Evolutionary conservation across 37 sponge, comb jelly and placozoan genomes (phyloP).

Genomic region (Agelas oroides): DNA sequence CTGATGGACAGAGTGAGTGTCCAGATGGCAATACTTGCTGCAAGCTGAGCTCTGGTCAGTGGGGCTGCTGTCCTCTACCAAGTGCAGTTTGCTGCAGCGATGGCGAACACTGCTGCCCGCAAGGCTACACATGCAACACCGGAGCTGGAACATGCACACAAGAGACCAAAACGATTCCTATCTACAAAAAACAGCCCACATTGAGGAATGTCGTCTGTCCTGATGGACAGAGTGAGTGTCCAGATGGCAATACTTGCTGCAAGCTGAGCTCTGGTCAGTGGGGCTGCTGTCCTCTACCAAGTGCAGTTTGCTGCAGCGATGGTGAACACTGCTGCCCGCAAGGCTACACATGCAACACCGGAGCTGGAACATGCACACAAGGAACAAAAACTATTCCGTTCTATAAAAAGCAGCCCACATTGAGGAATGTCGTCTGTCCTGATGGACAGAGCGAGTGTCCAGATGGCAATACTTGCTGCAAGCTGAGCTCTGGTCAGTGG

Average conservation of each 20-base stretch:
- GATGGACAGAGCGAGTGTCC: constrained; percentile 66
- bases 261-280: constrained; percentile 36
- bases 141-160: constrained; percentile 54
- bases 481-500: constrained; percentile 39
- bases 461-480: constrained; percentile 81
- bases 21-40: constrained; percentile 81
- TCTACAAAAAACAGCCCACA: not conserved
- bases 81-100: constrained; percentile 85
- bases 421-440: constrained; percentile 48
- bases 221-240: constrained; percentile 55
- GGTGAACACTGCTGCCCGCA: constrained; percentile 74
- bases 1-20: constrained; percentile 57
- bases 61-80: constrained; percentile 81
- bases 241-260: constrained; percentile 76
- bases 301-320: constrained; percentile 62
- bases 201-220: not conserved
- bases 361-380: constrained; percentile 49
- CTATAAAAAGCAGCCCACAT: not conserved
- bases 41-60: constrained; percentile 36
- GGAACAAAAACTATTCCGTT: not conserved
- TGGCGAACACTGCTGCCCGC: constrained; percentile 80
- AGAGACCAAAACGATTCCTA: not conserved
- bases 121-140: constrained; percentile 66
- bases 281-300: constrained; percentile 77
- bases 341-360: constrained; percentile 63